A percentile compares a stretch with the other conserved stretches of the same genome.
phyloP scores from a whole-genome alignment of 2,113 vertebrate species.

The Toxostoma redivivum region DNA sequence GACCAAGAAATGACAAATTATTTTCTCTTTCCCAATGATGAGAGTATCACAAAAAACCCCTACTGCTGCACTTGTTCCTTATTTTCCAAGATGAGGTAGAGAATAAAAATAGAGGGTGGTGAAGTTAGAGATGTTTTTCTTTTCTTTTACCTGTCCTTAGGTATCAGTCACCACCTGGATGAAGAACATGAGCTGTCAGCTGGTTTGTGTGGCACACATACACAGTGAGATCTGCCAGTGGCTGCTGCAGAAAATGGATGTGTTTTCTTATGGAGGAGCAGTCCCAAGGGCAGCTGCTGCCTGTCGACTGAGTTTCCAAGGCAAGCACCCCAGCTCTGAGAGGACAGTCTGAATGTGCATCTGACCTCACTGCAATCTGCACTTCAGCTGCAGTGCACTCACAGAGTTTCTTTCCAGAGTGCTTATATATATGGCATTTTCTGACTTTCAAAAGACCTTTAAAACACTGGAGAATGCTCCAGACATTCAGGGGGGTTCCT shows the following conservation, averaged over 20 bases:
- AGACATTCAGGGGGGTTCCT: background rate
- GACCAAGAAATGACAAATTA: conserved; percentile 62
- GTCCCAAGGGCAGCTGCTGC: background rate
- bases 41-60: background rate
- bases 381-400: background rate
- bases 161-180: conserved; percentile 30
- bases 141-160: conserved; percentile 37
- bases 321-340: background rate
- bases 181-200: background rate
- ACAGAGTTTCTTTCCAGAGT: background rate
- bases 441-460: background rate
- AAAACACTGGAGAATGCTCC: background rate
- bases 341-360: background rate
- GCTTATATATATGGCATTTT: background rate
- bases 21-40: conserved; percentile 50
- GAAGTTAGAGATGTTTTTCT: conserved; percentile 30
- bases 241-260: background rate
- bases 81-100: conserved; percentile 7
- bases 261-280: background rate
- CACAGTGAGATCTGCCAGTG: background rate
- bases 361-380: background rate
- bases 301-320: background rate
- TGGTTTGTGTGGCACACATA: background rate
- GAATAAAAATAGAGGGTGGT: background rate
- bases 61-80: conserved; percentile 29